Conservation (phyloP, 2,888 invertebrate species). For the Eugnorisma glareosa region DNA sequence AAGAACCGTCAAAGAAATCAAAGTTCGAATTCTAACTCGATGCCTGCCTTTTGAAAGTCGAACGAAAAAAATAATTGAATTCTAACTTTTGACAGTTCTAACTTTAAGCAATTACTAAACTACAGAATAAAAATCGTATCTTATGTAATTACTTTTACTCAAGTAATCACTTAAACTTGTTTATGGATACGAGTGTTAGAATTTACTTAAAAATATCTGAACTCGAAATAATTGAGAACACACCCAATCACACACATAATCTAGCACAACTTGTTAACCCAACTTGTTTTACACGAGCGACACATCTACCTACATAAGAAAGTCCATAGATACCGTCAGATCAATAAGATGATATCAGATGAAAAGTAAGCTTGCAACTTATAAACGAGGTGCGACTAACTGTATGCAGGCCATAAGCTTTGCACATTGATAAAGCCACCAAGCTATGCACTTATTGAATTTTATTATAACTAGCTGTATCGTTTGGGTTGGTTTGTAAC, state of each 20-base stretch:
- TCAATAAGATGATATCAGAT: constrained; percentile 18
- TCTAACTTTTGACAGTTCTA: no score
- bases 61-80: no score
- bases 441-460: constrained; percentile 31
- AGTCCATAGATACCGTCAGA: constrained; percentile 10
- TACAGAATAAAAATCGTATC: no score
- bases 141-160: no score
- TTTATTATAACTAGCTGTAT: neutral
- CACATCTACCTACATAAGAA: neutral
- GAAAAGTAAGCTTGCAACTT: constrained; percentile 28
- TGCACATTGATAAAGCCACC: constrained; percentile 26
- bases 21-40: no score
- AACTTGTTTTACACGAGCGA: neutral
- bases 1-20: no score
- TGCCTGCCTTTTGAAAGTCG: no score
- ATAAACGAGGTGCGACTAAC: constrained; percentile 45
- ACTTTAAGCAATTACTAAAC: no score
- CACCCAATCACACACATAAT: neutral
- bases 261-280: neutral
- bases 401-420: constrained; percentile 13
- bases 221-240: neutral
- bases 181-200: no score
- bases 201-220: neutral
- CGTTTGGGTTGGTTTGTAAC: no score
- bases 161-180: no score